Percentiles rank a stretch among this genome's conserved stretches.
Evolutionary conservation across 1,140 invertebrate genomes (phyloP).

Genomic region (Thaumetopoea pityocampa): DNA sequence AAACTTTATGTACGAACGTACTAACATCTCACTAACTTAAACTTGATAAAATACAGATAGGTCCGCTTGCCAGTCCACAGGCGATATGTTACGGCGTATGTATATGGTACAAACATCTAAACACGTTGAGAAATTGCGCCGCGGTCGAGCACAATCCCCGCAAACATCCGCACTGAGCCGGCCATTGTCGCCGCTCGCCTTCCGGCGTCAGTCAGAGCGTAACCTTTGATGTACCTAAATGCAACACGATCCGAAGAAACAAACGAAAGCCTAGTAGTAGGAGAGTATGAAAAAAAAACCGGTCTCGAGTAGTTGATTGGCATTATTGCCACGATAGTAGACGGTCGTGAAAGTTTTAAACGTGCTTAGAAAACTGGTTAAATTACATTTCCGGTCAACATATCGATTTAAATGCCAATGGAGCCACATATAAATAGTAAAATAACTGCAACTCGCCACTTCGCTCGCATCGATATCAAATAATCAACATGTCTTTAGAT

Average conservation of each 20-base stretch:
- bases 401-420: too few species aligned
- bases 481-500: too few species aligned
- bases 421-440: too few species aligned
- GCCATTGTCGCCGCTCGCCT: slow-evolving; percentile 4
- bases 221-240: slow-evolving; percentile 19
- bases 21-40: too few species aligned
- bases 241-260: slow-evolving; percentile 27
- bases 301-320: slow-evolving; percentile 33
- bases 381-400: slow-evolving; percentile 27
- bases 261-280: slow-evolving; percentile 25
- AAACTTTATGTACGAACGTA: too few species aligned
- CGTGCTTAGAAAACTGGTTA: slow-evolving; percentile 35
- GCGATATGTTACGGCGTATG: too few species aligned
- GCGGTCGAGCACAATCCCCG: neutral
- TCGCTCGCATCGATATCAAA: too few species aligned
- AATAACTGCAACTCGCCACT: too few species aligned
- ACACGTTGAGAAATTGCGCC: slow-evolving; percentile 1
- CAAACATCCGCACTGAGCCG: slow-evolving; percentile 13
- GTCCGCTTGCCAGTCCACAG: too few species aligned
- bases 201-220: slow-evolving; percentile 13
- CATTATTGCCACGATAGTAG: slow-evolving; percentile 28
- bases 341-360: slow-evolving; percentile 42
- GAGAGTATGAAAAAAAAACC: slow-evolving; percentile 34
- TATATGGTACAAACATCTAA: neutral
- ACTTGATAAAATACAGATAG: too few species aligned